Conservation (phyloP, 2,797 vertebrate species). For the Arvicola amphibius region DNA sequence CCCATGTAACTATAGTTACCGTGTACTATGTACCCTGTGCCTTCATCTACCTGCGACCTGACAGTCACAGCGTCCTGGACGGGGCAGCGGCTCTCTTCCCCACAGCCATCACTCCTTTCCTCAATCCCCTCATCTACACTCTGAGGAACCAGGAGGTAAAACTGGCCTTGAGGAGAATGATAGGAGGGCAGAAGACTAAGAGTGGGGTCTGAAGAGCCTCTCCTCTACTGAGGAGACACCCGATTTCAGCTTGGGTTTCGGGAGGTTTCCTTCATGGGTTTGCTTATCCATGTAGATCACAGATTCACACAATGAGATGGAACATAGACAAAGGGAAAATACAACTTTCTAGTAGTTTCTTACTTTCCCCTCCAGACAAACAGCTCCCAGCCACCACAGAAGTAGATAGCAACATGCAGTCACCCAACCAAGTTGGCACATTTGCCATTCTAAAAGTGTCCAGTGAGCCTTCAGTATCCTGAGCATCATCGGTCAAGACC, state of each 20-base stretch:
- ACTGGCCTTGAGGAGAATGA: constrained; percentile 70
- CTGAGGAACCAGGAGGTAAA: constrained; percentile 81
- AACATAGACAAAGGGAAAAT: constrained; percentile 24
- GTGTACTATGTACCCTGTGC: constrained; percentile 78
- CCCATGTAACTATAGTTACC: constrained; percentile 76
- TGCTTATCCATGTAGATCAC: not conserved
- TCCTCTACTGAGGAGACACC: not conserved
- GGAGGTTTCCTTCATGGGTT: not conserved
- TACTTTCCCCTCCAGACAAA: not conserved
- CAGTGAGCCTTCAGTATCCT: not conserved
- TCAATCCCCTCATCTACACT: constrained; percentile 82
- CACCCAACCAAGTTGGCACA: not conserved
- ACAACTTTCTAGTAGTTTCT: not conserved
- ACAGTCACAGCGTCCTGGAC: constrained; percentile 60
- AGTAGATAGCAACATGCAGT: not conserved
- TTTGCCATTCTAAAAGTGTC: not conserved
- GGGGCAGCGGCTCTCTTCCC: constrained; percentile 78
- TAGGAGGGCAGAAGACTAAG: not conserved
- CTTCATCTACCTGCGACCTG: constrained; percentile 78
- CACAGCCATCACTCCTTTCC: constrained; percentile 78
- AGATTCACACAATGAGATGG: not conserved
- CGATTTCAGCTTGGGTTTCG: not conserved
- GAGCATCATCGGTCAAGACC: not conserved
- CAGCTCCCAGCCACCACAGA: not conserved
- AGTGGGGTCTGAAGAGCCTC: constrained; percentile 19